These are phyloP conservation scores for Ophiodon elongatus DNA, from an alignment of 2,113 vertebrate species.

Conservation along the genomic window DNA sequence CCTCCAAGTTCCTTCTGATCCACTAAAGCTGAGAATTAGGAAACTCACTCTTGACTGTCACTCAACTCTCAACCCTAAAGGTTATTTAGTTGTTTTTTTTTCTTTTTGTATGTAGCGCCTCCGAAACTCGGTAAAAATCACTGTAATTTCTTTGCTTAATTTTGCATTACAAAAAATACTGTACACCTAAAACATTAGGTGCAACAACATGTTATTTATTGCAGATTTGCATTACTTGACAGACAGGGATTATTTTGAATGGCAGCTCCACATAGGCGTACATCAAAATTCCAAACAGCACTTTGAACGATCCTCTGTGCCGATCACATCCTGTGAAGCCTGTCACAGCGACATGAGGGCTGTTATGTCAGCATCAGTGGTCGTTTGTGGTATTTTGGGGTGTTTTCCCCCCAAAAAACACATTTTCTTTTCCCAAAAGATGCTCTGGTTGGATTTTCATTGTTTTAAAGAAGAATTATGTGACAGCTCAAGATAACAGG, in stretches of 20 bases:
- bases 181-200: not conserved
- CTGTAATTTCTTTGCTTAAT: constrained; percentile 14
- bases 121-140: not conserved
- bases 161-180: constrained; percentile 1
- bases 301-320: constrained; percentile 16
- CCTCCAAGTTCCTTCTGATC: constrained; percentile 26
- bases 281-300: constrained; percentile 22
- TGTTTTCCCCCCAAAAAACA: constrained; percentile 1
- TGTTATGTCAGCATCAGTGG: constrained; percentile 32
- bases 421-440: constrained; percentile 8
- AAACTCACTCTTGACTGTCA: constrained; percentile 15
- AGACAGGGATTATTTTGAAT: constrained; percentile 16
- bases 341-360: constrained; percentile 24
- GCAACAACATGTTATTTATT: constrained; percentile 1
- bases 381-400: constrained; percentile 22
- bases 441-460: constrained; percentile 29
- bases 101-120: not conserved
- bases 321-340: constrained; percentile 5
- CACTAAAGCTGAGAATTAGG: constrained; percentile 4
- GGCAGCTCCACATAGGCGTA: constrained; percentile 18
- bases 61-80: constrained; percentile 36
- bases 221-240: constrained; percentile 22
- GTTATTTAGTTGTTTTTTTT: constrained; percentile 35
- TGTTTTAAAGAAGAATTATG: constrained; percentile 26
- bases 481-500: not conserved